Evolutionary conservation across 2,888 invertebrate species (phyloP).

Genomic region (Enchytraeus crypticus): DNA sequence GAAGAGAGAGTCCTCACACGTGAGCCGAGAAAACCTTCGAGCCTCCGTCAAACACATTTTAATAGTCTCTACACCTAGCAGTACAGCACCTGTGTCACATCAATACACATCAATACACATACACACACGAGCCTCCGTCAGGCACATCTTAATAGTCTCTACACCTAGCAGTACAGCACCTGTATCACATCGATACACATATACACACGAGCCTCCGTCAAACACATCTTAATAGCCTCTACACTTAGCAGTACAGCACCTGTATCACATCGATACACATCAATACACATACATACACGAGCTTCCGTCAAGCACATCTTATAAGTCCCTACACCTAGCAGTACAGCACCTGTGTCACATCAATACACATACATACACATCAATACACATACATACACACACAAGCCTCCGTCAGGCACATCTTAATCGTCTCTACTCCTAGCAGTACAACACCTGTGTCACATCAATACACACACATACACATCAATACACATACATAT

Average conservation of each 20-base stretch:
- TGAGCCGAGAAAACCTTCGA: neutral
- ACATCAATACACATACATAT: too few relatives aligned
- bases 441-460: neutral
- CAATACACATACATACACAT: too few relatives aligned
- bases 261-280: too few relatives aligned
- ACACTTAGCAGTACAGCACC: neutral
- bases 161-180: neutral
- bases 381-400: too few relatives aligned
- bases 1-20: neutral
- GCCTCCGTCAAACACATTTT: neutral
- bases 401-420: neutral
- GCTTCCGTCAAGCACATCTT: conserved; percentile 1
- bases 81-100: neutral
- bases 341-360: neutral
- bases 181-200: too few relatives aligned
- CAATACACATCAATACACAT: too few relatives aligned
- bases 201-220: neutral
- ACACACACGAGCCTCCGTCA: neutral
- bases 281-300: neutral
- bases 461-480: too few relatives aligned
- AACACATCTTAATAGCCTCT: conserved; percentile 1
- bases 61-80: conserved; percentile 1
- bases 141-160: conserved; percentile 7
- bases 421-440: conserved; percentile 1
- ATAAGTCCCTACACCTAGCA: conserved; percentile 2